Evolutionary conservation across 2,113 vertebrate species (phyloP).

Genomic region (Thalassarche chlororhynchos): DNA sequence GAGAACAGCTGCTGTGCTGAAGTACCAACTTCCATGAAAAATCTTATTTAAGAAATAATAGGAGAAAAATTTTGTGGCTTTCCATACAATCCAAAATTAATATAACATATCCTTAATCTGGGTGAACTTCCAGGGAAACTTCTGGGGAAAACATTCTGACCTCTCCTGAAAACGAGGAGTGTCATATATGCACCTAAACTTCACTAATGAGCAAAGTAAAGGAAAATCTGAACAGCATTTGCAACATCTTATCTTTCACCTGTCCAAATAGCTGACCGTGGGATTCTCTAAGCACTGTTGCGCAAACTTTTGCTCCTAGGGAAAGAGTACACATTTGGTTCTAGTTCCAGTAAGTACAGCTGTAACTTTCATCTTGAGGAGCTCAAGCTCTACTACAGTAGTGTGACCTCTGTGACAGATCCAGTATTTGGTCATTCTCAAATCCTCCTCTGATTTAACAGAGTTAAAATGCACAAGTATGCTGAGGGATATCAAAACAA

Average conservation of each 20-base stretch:
- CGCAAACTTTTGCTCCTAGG: background rate
- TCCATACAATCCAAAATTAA: background rate
- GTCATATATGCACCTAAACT: background rate
- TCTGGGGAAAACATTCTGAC: background rate
- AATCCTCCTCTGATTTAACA: background rate
- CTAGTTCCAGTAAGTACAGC: background rate
- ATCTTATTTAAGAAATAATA: background rate
- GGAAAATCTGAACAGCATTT: background rate
- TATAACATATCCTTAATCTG: background rate
- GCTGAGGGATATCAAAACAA: background rate
- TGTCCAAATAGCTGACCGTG: background rate
- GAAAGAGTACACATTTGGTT: background rate
- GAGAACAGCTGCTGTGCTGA: background rate
- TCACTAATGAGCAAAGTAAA: background rate
- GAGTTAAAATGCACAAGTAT: background rate
- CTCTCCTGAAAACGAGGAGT: background rate
- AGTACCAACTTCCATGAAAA: background rate
- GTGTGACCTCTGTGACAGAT: background rate
- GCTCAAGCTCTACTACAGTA: accelerated
- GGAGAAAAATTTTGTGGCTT: background rate
- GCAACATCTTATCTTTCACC: background rate
- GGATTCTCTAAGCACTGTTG: background rate
- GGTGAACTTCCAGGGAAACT: background rate
- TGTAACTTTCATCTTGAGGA: background rate
- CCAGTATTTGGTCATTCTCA: background rate